Evolutionary conservation across 2,888 invertebrate species (phyloP).

Genomic region (Cantharis nigra): DNA sequence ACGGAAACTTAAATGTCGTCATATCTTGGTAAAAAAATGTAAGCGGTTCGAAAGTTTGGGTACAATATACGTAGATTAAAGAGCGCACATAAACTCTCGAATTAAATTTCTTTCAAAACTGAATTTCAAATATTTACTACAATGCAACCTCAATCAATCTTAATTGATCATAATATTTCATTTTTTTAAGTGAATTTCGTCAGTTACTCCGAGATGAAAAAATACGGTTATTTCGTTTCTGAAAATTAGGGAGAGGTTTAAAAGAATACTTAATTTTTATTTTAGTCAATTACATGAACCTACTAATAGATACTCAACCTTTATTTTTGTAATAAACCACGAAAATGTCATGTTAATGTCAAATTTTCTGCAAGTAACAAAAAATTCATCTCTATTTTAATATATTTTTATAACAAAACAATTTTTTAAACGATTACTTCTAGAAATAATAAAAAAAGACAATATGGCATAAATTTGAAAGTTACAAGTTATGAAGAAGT

Average conservation of each 20-base stretch:
- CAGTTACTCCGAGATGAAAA: background rate
- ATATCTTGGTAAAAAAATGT: background rate
- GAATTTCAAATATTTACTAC: background rate
- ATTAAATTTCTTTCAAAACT: background rate
- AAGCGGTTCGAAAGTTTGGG: background rate
- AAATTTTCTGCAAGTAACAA: background rate
- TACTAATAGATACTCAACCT: background rate
- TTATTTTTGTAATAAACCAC: background rate
- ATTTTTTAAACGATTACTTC: background rate
- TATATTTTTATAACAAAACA: background rate
- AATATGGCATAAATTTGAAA: background rate
- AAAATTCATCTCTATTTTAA: background rate
- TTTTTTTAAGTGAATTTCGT: background rate
- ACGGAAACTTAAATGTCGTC: background rate
- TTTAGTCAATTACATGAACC: background rate
- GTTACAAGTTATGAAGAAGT: background rate
- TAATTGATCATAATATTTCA: background rate
- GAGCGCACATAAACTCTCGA: background rate
- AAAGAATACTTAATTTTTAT: background rate
- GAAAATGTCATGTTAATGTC: background rate
- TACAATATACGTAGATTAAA: background rate
- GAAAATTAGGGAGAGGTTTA: background rate
- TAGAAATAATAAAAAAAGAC: background rate
- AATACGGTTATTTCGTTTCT: background rate
- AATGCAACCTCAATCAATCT: background rate